Evolutionary conservation across 2,888 invertebrate genomes (phyloP).

Genomic region (Ormyrus pomaceus): DNA sequence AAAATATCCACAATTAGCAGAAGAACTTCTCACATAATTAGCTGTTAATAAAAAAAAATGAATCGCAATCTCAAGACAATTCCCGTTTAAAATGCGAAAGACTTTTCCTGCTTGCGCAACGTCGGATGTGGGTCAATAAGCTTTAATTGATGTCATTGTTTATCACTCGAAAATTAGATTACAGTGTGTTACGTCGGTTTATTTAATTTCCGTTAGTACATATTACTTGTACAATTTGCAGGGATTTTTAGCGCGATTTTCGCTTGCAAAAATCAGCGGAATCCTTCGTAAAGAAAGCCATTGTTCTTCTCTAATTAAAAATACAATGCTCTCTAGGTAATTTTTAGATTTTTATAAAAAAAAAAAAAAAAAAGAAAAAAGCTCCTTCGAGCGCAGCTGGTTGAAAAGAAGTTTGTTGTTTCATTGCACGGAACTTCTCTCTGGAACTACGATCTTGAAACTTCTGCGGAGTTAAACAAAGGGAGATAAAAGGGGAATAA

Average conservation of each 20-base stretch:
- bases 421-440: conserved; percentile 38
- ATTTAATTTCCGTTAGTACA: not conserved
- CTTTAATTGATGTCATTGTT: conserved; percentile 25
- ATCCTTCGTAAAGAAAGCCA: too few relatives aligned
- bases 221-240: too few relatives aligned
- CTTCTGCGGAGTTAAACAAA: conserved; percentile 26
- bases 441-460: conserved; percentile 27
- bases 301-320: not conserved
- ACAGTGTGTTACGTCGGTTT: not conserved
- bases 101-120: conserved; percentile 9
- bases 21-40: too few relatives aligned
- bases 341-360: not conserved
- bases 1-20: too few relatives aligned
- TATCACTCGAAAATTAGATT: conserved; percentile 18
- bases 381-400: not conserved
- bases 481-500: conserved; percentile 30
- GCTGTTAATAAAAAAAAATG: too few relatives aligned
- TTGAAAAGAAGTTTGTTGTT: conserved; percentile 17
- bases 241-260: too few relatives aligned
- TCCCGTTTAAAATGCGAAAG: conserved; percentile 4
- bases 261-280: too few relatives aligned
- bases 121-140: conserved; percentile 18
- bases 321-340: not conserved
- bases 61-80: too few relatives aligned
- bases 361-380: not conserved